Conservation (phyloP, 1,140 invertebrate species). For the Procambarus virginalis region DNA sequence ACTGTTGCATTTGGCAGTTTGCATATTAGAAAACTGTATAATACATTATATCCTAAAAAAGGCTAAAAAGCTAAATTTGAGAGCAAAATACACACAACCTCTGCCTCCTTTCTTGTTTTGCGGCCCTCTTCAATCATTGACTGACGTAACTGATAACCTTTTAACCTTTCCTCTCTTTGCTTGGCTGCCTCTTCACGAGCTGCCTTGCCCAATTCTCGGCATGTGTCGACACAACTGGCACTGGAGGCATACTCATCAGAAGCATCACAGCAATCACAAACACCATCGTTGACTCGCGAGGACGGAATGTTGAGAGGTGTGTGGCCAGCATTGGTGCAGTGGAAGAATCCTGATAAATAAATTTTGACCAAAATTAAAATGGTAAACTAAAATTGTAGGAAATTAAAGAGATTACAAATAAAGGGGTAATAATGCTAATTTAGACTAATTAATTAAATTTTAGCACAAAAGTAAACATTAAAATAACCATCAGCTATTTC, state of each 20-base stretch:
- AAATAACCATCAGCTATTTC: no score
- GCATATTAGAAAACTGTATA: no score
- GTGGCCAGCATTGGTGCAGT: slow-evolving; percentile 94
- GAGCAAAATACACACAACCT: slow-evolving; percentile 72
- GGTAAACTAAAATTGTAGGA: no score
- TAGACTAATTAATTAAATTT: no score
- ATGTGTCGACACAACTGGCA: slow-evolving; percentile 83
- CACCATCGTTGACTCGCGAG: slow-evolving; percentile 94
- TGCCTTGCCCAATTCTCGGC: slow-evolving; percentile 86
- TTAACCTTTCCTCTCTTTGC: slow-evolving; percentile 82
- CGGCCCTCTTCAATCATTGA: slow-evolving; percentile 86
- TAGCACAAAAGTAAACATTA: no score
- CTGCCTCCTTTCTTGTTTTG: slow-evolving; percentile 83
- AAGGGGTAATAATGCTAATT: no score
- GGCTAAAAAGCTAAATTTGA: no score
- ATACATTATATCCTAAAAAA: no score
- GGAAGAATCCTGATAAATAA: slow-evolving; percentile 76
- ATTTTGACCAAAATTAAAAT: not conserved
- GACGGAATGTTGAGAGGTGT: slow-evolving; percentile 87
- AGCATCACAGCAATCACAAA: slow-evolving; percentile 99
- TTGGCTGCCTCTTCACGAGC: slow-evolving; percentile 85
- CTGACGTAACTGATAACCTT: slow-evolving; percentile 84
- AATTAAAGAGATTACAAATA: no score
- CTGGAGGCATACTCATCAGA: slow-evolving; percentile 86
- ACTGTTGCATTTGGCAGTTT: no score